A percentile compares a stretch with the other conserved stretches of the same genome.
These are phyloP conservation scores for Chironomus tepperi DNA, from an alignment of 1,140 invertebrate genomes.

Conservation along the genomic window DNA sequence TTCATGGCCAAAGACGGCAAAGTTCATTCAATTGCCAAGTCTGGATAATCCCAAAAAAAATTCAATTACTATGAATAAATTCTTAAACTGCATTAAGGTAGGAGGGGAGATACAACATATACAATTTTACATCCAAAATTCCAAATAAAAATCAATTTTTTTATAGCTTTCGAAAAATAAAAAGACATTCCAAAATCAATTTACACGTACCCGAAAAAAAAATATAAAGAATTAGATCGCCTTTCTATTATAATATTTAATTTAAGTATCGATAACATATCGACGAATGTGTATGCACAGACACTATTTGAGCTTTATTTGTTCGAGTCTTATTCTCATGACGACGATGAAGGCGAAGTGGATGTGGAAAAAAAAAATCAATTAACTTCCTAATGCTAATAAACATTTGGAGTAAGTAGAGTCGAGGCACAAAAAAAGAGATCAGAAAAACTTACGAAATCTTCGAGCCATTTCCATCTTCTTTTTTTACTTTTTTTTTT, in stretches of 20 bases:
- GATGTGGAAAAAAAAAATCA: not conserved
- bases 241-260: not conserved
- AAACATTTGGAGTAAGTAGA: not conserved
- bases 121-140: no score
- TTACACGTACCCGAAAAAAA: not conserved
- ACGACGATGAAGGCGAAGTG: not conserved
- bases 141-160: no score
- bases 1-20: no score
- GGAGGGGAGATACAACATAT: no score
- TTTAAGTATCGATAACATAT: not conserved
- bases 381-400: slow-evolving; percentile 1
- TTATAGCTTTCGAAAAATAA: not conserved
- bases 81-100: no score
- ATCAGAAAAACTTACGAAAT: not conserved
- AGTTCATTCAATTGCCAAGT: no score
- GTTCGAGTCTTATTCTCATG: not conserved
- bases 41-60: no score
- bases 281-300: not conserved
- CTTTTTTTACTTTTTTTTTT: not conserved
- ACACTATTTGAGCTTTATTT: not conserved
- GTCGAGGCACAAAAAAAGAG: not conserved
- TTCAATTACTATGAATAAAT: no score
- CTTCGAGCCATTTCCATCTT: not conserved
- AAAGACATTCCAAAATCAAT: not conserved
- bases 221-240: not conserved